Conservation (phyloP, 2,797 vertebrate genomes). For the Notoglanidium macrostoma region DNA sequence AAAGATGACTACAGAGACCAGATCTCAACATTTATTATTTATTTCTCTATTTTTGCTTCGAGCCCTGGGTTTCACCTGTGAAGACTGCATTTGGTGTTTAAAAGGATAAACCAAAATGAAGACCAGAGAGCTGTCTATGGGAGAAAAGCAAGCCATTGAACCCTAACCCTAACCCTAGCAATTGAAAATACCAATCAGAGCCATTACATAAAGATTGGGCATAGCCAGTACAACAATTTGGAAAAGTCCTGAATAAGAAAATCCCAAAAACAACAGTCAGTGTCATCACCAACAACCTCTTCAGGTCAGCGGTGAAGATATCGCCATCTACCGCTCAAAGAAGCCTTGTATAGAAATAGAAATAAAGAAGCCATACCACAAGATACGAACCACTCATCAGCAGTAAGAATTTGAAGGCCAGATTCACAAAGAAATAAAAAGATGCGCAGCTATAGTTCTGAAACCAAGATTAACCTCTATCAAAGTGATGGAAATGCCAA, state of each 20-base stretch:
- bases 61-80: not conserved
- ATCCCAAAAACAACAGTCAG: too few relatives aligned
- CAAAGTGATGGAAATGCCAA: too few relatives aligned
- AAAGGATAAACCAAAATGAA: too few relatives aligned
- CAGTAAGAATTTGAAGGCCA: not conserved
- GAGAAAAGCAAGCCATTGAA: not conserved
- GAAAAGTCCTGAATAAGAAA: not conserved
- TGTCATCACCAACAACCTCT: too few relatives aligned
- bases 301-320: too few relatives aligned
- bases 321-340: not conserved
- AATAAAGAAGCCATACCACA: not conserved
- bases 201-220: not conserved
- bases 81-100: too few relatives aligned
- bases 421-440: not conserved
- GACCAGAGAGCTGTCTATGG: not conserved
- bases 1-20: not conserved
- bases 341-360: not conserved
- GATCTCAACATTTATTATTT: too few relatives aligned
- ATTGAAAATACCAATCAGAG: not conserved
- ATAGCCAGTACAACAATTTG: not conserved
- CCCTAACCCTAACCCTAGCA: too few relatives aligned
- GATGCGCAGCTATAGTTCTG: not conserved
- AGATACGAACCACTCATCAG: not conserved
- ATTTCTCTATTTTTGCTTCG: not conserved
- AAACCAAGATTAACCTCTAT: too few relatives aligned